These are phyloP conservation scores for Pan troglodytes DNA, from an alignment of 2,113 vertebrate species.

Conservation along the genomic window NHGRI_mPanTro3-v2.1_pri NC_072413.2:63956001-63956500, in stretches of 20 bases:
- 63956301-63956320: too few species aligned
- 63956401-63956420: neutral
- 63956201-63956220: neutral
- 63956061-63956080: constrained; percentile 14
- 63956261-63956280: neutral
- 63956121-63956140: neutral
- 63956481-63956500: neutral
- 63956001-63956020: neutral
- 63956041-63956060: neutral
- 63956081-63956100: constrained; percentile 7
- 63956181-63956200: neutral
- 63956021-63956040: neutral
- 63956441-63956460: neutral
- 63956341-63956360: neutral
- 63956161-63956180: constrained; percentile 25
- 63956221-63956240: constrained; percentile 22
- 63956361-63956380: neutral
- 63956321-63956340: too few species aligned
- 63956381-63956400: neutral
- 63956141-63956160: neutral
- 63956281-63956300: too few species aligned
- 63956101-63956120: neutral
- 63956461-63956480: neutral
- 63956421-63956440: neutral
- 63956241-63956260: neutral